Evolutionary conservation across 2,113 vertebrate species (phyloP).

Genomic region (Condylura cristata): DNA sequence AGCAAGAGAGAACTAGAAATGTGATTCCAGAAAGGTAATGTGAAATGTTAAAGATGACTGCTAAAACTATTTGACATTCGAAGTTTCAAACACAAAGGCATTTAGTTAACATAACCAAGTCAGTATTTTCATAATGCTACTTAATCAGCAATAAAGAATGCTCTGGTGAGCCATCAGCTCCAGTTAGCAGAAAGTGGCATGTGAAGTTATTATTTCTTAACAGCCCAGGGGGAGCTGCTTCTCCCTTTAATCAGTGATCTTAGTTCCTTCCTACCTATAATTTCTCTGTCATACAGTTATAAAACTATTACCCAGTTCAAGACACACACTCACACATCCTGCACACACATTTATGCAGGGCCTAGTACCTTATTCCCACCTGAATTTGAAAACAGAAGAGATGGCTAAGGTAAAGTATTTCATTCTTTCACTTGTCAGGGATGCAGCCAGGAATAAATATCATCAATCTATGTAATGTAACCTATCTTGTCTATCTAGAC

Average conservation of each 20-base stretch:
- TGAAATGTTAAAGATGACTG: conserved; percentile 79
- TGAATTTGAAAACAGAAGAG: conserved; percentile 77
- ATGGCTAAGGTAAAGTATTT: conserved; percentile 71
- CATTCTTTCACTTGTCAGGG: conserved; percentile 62
- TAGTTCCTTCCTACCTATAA: conserved; percentile 81
- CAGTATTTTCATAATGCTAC: conserved; percentile 85
- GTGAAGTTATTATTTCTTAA: conserved; percentile 86
- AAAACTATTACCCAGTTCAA: conserved; percentile 79
- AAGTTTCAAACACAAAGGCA: conserved; percentile 83
- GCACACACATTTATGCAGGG: conserved; percentile 77
- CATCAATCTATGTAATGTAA: conserved; percentile 74
- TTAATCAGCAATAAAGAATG: conserved; percentile 87
- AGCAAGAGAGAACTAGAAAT: conserved; percentile 78
- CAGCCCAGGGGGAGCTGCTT: conserved; percentile 84
- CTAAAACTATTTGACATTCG: conserved; percentile 82
- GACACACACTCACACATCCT: conserved; percentile 56
- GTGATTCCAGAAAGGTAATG: conserved; percentile 73
- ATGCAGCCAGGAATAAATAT: conserved; percentile 72
- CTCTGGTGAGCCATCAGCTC: conserved; percentile 84
- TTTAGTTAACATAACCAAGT: conserved; percentile 84
- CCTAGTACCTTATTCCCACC: conserved; percentile 73
- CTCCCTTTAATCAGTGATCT: conserved; percentile 84
- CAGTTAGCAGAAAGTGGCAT: conserved; percentile 84
- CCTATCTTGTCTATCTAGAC: neutral
- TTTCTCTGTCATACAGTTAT: conserved; percentile 79